A percentile compares a stretch with the other conserved stretches of the same genome.
Conservation (phyloP, 1,140 invertebrate species). For the Bursaphelenchus mucronatus region DNA sequence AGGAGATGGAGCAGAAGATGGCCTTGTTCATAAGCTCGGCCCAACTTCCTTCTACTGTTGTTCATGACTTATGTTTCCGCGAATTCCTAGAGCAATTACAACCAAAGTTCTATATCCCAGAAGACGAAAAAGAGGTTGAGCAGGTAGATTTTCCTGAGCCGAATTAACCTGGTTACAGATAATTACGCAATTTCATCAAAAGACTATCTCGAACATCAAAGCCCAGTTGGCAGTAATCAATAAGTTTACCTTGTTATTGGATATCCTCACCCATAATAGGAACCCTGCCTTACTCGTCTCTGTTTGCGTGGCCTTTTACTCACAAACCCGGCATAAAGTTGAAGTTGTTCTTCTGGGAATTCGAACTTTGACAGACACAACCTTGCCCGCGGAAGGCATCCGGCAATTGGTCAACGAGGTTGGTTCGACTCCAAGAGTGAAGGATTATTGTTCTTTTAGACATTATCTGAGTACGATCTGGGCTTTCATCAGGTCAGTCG, state of each 20-base stretch:
- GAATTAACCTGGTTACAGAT: slow-evolving; percentile 19
- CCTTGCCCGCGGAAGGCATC: slow-evolving; percentile 12
- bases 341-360: slow-evolving; percentile 36
- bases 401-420: slow-evolving; percentile 16
- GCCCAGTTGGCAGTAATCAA: slow-evolving; percentile 13
- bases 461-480: slow-evolving; percentile 28
- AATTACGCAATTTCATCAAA: slow-evolving; percentile 21
- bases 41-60: slow-evolving; percentile 29
- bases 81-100: slow-evolving; percentile 47
- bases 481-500: slow-evolving; percentile 21
- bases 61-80: slow-evolving; percentile 44
- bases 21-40: slow-evolving; percentile 35
- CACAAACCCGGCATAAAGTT: slow-evolving; percentile 11
- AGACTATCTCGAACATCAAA: slow-evolving; percentile 28
- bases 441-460: slow-evolving; percentile 21
- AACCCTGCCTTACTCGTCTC: slow-evolving; percentile 7
- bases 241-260: slow-evolving; percentile 30
- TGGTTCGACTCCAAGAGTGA: too few relatives aligned
- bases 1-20: slow-evolving; percentile 36
- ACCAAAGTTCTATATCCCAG: slow-evolving; percentile 48
- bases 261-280: slow-evolving; percentile 23
- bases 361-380: slow-evolving; percentile 16
- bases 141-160: not conserved
- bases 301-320: slow-evolving; percentile 31
- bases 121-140: slow-evolving; percentile 32